Conservation (phyloP, 2,888 invertebrate species). For the Cyrtodaria siliqua region DNA sequence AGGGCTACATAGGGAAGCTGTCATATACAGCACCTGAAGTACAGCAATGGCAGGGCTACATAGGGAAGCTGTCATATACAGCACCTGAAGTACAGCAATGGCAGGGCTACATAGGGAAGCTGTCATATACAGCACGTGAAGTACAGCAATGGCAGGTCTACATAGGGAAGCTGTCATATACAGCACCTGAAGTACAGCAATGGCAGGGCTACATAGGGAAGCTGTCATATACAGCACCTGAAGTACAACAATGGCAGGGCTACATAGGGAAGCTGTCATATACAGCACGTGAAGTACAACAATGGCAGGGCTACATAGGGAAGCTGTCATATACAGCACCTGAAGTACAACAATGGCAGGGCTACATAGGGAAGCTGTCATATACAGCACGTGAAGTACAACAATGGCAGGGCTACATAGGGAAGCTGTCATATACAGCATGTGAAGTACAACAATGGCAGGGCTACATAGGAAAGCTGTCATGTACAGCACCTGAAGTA, state of each 20-base stretch:
- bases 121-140: slow-evolving; percentile 72
- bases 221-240: slow-evolving; percentile 70
- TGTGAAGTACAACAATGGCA: no score
- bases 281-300: slow-evolving; percentile 68
- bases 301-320: no score
- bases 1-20: no score
- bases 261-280: slow-evolving; percentile 68
- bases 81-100: slow-evolving; percentile 70
- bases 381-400: slow-evolving; percentile 70
- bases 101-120: slow-evolving; percentile 66
- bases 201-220: slow-evolving; percentile 64
- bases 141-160: slow-evolving; percentile 1
- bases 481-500: no score
- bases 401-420: no score
- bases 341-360: slow-evolving; percentile 53
- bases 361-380: slow-evolving; percentile 69
- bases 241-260: slow-evolving; percentile 67
- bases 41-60: slow-evolving; percentile 64
- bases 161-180: no score
- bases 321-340: no score
- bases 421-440: no score
- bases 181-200: slow-evolving; percentile 36
- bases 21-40: no score
- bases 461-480: no score
- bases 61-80: slow-evolving; percentile 70